Base-by-base conservation (phyloP, 2,797 vertebrate genomes). In the Cercopithecus diana region DNA sequence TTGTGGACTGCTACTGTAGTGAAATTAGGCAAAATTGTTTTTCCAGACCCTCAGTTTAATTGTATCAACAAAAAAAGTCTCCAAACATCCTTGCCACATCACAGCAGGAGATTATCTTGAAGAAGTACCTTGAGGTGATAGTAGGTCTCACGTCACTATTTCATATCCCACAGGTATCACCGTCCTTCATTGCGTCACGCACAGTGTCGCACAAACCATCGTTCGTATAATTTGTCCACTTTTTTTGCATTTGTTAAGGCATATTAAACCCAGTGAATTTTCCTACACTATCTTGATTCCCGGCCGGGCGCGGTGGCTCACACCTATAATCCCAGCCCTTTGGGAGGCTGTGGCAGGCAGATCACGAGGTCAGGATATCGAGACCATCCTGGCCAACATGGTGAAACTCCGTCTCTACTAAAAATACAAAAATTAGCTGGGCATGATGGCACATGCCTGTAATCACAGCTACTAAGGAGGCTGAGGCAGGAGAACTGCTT, bases 241-340 rank as follows among this genome's bases (percentile, higher is more conserved):
- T 45, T 45, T 76, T 45, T 76, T 76, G 39, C 28, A 48, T 76
- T 45, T 76, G 75, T 17, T 76, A 19, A 45, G 28, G 30, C 43
- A 8, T 10, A 15, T 19, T 2, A 30, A 45, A 19, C 43, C 17
- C 43, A 30, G 17, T 45, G 26, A 28, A 13, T 7, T 43, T 76
- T 76, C 30, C 43, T 17, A 48, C 14, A 48, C 17, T 36, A 5
- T 30, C 4, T 48, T 48, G 28, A 45, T 76, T 76, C 43, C 30
- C 8, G 19, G 52, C 7, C 52, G 0, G 52, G 52, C 0, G 2
- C 19, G 0, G 7, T 55, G 52, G 52, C 52, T 55, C 20, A 55
- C 52, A 22, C 52, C 20, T 55, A 55, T 22, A 55, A 55, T 55
- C 52, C 52, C 52, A 22, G 52, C 52, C 1, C 52, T 55, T 55